Evolutionary conservation across 2,113 vertebrate species (phyloP), one percentile per base, ranked within the genome.

Genomic region (Toxostoma redivivum): DNA sequence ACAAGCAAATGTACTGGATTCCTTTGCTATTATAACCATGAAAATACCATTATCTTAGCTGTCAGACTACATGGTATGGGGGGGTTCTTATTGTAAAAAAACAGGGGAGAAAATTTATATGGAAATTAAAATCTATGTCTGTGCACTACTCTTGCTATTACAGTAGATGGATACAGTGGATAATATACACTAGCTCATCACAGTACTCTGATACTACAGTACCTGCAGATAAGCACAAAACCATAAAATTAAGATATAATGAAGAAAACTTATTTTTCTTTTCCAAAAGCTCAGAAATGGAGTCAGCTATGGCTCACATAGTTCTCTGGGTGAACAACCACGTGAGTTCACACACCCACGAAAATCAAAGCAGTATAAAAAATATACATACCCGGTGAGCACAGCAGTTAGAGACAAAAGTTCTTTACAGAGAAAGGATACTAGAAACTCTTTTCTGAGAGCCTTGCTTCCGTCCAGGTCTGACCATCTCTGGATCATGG

Each of bases 381-480:
- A 64, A 45, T 13, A 69, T 3, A 33, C 2, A 11, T 5, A 66
- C 4, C 3, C 33, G 12, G 12, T 21, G 22, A 69, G 33, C 5
- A n/a, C 3, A 35, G 10, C 31, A 53, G 31, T 3, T 48, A 40
- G 53, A 65, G 11, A 64, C 5, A 27, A 62, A 48, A 48, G 44
- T 10, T 11, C 8, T 56, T 81, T 23, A 56, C 24, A 57, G 81
- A 61, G 84, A 97, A 98, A 99, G 98, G 99, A 99, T 99, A 99
- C 99, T 98, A 62, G 98, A 98, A 90, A 98, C 97, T 96, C 97
- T 98, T 85, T 98, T 99, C 65, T 98, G 96, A 62, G 97, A 97
- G 82, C 98, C 98, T 84, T 98, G 98, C 56, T 99, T 98, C 35
- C 97, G 94, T 23, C 98, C 98, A 28, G 98, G 97, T 50, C 97